These are phyloP conservation scores for Ormyrus pomaceus DNA, from an alignment of 2,888 invertebrate genomes.

Conservation along the genomic window DNA sequence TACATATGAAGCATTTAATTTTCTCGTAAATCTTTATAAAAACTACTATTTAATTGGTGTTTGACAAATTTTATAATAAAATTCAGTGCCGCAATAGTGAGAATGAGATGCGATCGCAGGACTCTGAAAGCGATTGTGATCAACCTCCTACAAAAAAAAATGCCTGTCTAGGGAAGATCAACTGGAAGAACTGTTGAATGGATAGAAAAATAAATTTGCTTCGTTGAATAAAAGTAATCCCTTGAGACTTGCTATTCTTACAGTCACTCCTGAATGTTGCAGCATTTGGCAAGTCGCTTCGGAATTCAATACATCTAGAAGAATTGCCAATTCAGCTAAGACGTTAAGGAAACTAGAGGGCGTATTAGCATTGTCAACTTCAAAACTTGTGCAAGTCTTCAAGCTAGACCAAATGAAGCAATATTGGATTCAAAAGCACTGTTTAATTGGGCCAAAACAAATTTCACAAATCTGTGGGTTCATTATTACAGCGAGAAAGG, in stretches of 20 bases:
- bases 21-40: too few relatives aligned
- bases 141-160: constrained; percentile 2
- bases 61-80: too few relatives aligned
- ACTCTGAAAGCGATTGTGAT: constrained; percentile 1
- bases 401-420: too few relatives aligned
- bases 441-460: too few relatives aligned
- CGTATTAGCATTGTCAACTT: constrained; percentile 1
- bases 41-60: too few relatives aligned
- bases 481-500: too few relatives aligned
- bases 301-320: neutral
- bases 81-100: too few relatives aligned
- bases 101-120: too few relatives aligned
- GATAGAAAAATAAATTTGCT: constrained; percentile 4
- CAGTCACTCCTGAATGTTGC: constrained; percentile 2
- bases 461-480: too few relatives aligned
- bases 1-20: too few relatives aligned
- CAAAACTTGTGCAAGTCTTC: too few relatives aligned
- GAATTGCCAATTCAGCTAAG: neutral
- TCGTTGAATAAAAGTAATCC: neutral
- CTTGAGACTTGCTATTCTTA: neutral
- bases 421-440: too few relatives aligned
- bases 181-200: neutral
- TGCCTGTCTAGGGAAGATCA: constrained; percentile 4
- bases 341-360: constrained; percentile 1
- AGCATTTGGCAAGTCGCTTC: neutral